Evolutionary conservation across 2,888 invertebrate species (phyloP).

Genomic region (Eucera pruinosa): DNA sequence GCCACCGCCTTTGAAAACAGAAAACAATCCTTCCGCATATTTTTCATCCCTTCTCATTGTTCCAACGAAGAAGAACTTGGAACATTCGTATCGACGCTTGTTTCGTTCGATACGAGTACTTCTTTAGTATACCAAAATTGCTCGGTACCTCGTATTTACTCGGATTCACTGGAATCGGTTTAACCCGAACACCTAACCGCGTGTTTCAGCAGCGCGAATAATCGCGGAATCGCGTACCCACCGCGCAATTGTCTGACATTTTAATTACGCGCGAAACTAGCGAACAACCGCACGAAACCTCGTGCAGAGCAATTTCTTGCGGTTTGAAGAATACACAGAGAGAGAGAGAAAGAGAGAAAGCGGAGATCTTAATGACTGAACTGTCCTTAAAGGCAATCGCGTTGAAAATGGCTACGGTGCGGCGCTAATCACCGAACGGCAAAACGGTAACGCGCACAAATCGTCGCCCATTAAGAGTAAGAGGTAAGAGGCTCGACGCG

Average conservation of each 20-base stretch:
- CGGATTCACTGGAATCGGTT: no score
- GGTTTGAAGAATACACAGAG: background rate
- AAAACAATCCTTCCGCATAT: no score
- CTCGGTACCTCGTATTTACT: no score
- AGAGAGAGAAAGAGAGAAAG: no score
- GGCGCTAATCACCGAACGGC: conserved; percentile 22
- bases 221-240: background rate
- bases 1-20: no score
- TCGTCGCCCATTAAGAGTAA: conserved; percentile 28
- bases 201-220: background rate
- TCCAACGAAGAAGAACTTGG: no score
- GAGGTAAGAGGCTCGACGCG: background rate
- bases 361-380: background rate
- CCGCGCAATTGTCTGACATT: background rate
- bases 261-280: background rate
- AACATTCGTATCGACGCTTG: no score
- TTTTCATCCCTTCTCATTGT: no score
- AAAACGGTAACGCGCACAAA: conserved; percentile 38
- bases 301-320: no score
- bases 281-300: background rate
- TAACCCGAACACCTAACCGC: no score
- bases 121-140: no score
- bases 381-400: conserved; percentile 5
- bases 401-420: conserved; percentile 31
- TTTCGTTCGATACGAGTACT: no score